Conservation (phyloP, 2,888 invertebrate species). For the Scaptomyza polygonia region DNA sequence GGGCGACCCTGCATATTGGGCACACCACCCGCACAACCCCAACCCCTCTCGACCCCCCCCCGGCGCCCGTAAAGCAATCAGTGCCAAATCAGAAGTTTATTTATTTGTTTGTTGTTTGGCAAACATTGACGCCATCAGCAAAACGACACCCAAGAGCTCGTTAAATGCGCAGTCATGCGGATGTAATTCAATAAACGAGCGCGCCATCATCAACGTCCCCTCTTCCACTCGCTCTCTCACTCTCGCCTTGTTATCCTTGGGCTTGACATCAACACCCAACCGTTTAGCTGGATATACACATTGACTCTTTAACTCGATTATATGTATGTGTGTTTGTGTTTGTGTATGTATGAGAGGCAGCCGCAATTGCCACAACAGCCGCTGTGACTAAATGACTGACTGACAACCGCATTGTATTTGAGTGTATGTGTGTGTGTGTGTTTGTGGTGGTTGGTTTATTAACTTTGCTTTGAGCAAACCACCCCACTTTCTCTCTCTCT, state of each 20-base stretch:
- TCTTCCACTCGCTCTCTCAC: background rate
- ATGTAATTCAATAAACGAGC: constrained; percentile 83
- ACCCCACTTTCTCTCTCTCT: too few species aligned
- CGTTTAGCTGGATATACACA: constrained; percentile 61
- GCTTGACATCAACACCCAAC: constrained; percentile 68
- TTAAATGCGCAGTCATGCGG: constrained; percentile 82
- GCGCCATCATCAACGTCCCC: constrained; percentile 65
- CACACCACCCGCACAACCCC: background rate
- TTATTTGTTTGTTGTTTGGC: constrained; percentile 83
- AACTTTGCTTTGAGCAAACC: constrained; percentile 57
- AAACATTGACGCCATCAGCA: constrained; percentile 82
- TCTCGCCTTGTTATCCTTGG: constrained; percentile 5
- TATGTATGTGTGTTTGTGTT: background rate
- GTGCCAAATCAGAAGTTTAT: constrained; percentile 80
- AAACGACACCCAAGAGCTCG: constrained; percentile 80
- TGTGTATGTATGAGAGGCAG: constrained; percentile 36
- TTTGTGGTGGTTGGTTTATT: constrained; percentile 74
- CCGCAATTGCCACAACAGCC: constrained; percentile 75
- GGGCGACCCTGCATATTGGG: constrained; percentile 8
- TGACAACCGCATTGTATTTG: constrained; percentile 74
- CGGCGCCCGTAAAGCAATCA: constrained; percentile 68
- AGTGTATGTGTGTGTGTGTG: constrained; percentile 32
- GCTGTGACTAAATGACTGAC: constrained; percentile 75
- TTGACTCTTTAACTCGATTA: constrained; percentile 18
- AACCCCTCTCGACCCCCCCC: background rate